Base-by-base conservation (phyloP, 2,797 vertebrate species). In the Sus cebifrons region DNA sequence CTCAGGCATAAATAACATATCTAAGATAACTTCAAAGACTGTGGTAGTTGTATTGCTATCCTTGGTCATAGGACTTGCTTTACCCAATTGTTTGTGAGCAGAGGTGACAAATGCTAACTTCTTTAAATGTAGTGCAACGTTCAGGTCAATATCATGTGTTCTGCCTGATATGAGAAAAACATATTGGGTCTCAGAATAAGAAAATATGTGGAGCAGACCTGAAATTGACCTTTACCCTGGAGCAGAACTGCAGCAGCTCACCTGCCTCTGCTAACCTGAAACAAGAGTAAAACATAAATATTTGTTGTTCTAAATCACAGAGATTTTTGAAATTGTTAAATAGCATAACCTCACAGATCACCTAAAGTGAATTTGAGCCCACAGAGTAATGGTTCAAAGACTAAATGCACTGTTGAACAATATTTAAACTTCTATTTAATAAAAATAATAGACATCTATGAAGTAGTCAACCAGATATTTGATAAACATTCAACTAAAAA, bases 91-190 rank as follows among this genome's bases (percentile, higher is more conserved):
- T 84, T 90, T 81, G 20, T 84, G 44, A 94, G 25, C 27, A 70
- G 27, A 71, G 93, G 27, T 89, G 64, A 71, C 67, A 78, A 18
- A 58, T 79, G 32, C 64, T 89, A 83, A 68, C 62, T 86, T 58
- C 70, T 95, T 86, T 95, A 81, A 93, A 67, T 83, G 91, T n/a
- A 84, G 11, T 86, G 44, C 54, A 96, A n/a, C 13, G 56, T 89
- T 83, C 65, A 71, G 11, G 36, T 75, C 12, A 79, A 1, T 96
- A 20, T 84, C 25, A 36, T 3, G 36, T 36, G 36, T 36, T 36
- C 36, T 78, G 23, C 52, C 58, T 86, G 44, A 21, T 27, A 14
- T 73, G 64, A 94, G 70, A 91, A 81, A 95, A 14, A 4, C 52
- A 49, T 77, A 27, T 23, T 74, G 40, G 7, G 36, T 65, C 15